Conservation (phyloP, 2,797 vertebrate genomes). For the Phalloptychus januarius region DNA sequence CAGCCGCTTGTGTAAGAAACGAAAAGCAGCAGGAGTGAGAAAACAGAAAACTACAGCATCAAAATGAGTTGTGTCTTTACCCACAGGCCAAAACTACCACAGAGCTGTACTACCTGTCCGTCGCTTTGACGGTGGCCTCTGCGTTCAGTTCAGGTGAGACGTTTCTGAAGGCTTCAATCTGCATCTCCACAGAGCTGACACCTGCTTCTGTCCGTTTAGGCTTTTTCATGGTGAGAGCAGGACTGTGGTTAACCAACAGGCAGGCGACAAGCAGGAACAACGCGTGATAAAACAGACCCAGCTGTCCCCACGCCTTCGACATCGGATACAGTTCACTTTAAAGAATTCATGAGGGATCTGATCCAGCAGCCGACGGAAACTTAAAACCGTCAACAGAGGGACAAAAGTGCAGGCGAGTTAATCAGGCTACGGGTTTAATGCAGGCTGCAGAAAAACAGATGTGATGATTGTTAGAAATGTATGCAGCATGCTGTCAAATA, state of each 20-base stretch:
- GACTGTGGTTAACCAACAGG: slow-evolving; percentile 66
- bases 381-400: slow-evolving; percentile 50
- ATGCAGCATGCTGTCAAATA: background rate
- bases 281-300: slow-evolving; percentile 54
- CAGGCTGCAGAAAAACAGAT: slow-evolving; percentile 37
- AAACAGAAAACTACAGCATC: background rate
- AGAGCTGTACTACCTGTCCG: slow-evolving; percentile 80
- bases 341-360: slow-evolving; percentile 75
- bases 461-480: slow-evolving; percentile 1
- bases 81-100: slow-evolving; percentile 78
- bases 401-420: slow-evolving; percentile 45
- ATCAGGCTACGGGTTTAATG: slow-evolving; percentile 40
- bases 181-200: slow-evolving; percentile 23
- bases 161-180: background rate
- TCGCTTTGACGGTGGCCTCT: slow-evolving; percentile 68
- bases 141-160: slow-evolving; percentile 76
- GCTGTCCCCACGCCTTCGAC: slow-evolving; percentile 54
- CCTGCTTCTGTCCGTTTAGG: slow-evolving; percentile 62
- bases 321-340: slow-evolving; percentile 57
- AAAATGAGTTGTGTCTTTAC: slow-evolving; percentile 1
- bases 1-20: slow-evolving; percentile 81
- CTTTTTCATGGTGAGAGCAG: slow-evolving; percentile 73
- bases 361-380: slow-evolving; percentile 53
- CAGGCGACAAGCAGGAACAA: slow-evolving; percentile 50
- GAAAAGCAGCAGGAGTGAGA: background rate